Evolutionary conservation across 2,113 vertebrate species (phyloP), one percentile per base, ranked within the genome.

Genomic region (Cavia aperea): DNA sequence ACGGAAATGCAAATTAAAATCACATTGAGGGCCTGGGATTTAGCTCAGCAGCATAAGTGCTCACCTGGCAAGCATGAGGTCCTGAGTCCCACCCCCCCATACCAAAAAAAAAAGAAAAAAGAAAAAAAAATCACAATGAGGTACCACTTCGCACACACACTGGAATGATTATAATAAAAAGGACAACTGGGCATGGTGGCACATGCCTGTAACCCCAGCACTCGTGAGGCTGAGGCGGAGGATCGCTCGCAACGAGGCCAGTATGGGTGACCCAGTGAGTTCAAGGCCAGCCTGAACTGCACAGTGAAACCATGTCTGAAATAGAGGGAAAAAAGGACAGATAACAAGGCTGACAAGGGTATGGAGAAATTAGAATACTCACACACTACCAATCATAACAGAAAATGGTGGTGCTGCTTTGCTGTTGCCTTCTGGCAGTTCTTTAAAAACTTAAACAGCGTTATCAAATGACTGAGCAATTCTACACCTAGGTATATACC

Each of bases 381-480:
- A 81, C 46, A 73, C 4, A 81, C 4, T 82, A 56, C 2, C 56
- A 51, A 31, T 81, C 21, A 33, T 24, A 91, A 65, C 65, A n/a
- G 72, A 81, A 94, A 75, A 87, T 73, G 46, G 23, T 49, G 21
- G 58, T 58, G 33, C 46, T 78, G 58, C 36, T 81, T 81, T 46
- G 33, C 75, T 56, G 23, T 29, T 78, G 49, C n/a, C 72, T 81
- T 21, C 73, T 65, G 31, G 68, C 3, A 36, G 26, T 63, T 82
- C 26, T 54, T 86, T 33, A 93, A 46, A 86, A 91, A 88, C 26
- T 51, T 88, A 94, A 88, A 89, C 6, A 82, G 36, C 54, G 29
- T 43, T 81, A 81, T 16, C 43, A 62, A 36, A 68, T 43, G 26
- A 88, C 26, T 39, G 26, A 72, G 72, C 43, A 63, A 92, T 79